These are phyloP conservation scores for Porites divaricata DNA, from an alignment of 92 coral and sea anemone species.

Conservation along the genomic window DNA sequence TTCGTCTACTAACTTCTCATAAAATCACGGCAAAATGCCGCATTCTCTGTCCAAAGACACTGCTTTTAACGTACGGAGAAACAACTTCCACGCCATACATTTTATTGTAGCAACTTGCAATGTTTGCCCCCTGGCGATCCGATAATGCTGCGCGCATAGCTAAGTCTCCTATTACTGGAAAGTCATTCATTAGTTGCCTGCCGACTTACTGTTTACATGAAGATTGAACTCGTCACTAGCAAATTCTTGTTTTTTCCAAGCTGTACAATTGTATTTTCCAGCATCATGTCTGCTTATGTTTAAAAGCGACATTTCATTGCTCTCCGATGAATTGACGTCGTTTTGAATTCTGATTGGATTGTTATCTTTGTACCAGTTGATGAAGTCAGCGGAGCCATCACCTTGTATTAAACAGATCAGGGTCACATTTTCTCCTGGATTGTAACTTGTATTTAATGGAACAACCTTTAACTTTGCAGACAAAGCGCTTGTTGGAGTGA, in stretches of 20 bases:
- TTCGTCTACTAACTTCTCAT: too few species aligned
- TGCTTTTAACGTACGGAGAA: too few species aligned
- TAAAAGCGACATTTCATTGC: background rate
- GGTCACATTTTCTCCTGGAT: conserved; percentile 32
- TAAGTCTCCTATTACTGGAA: too few species aligned
- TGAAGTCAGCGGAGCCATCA: conserved; percentile 23
- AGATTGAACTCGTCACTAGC: conserved; percentile 21
- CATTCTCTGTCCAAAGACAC: too few species aligned
- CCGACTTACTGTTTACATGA: conserved; percentile 10
- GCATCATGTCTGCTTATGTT: conserved; percentile 9
- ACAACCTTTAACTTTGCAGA: conserved; percentile 10
- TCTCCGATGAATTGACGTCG: background rate
- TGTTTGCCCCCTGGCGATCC: too few species aligned
- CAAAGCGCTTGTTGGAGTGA: conserved; percentile 1
- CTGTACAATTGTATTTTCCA: conserved; percentile 24
- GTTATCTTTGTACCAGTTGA: conserved; percentile 24
- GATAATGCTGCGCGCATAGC: too few species aligned
- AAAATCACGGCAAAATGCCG: too few species aligned
- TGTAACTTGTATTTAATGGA: conserved; percentile 11
- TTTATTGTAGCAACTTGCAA: too few species aligned
- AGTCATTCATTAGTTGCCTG: too few species aligned
- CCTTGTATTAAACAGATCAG: conserved; percentile 15
- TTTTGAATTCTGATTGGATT: background rate
- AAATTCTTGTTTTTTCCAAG: background rate
- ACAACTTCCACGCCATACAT: too few species aligned